These are phyloP conservation scores for Siderastrea siderea DNA, from an alignment of 92 coral and sea anemone species.

Conservation along the genomic window DNA sequence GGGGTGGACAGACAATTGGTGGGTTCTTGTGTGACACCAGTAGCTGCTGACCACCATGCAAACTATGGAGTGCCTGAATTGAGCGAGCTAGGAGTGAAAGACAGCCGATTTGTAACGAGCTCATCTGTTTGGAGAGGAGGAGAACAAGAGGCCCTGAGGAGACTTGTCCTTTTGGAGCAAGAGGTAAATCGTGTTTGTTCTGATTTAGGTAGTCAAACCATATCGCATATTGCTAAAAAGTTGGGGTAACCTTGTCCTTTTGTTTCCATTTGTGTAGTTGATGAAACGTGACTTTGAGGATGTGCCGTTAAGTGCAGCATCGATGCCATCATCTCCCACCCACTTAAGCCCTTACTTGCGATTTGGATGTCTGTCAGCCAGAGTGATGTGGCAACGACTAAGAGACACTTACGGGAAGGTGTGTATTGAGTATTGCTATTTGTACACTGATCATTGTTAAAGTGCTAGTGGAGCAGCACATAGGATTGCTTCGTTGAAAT, in stretches of 20 bases:
- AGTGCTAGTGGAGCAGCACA: no score
- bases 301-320: no score
- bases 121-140: constrained; percentile 75
- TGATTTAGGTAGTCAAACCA: background rate
- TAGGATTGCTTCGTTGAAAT: no score
- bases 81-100: constrained; percentile 74
- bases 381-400: no score
- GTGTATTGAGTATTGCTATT: no score
- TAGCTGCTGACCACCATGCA: constrained; percentile 1
- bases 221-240: background rate
- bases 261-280: background rate
- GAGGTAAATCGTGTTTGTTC: constrained; percentile 36
- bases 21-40: constrained; percentile 50
- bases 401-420: no score
- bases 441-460: no score
- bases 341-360: no score
- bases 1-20: constrained; percentile 48
- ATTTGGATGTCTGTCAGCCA: no score
- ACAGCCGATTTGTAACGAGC: constrained; percentile 30
- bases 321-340: no score
- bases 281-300: no score
- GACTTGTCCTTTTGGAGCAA: constrained; percentile 41
- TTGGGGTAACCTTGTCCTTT: background rate
- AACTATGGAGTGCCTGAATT: constrained; percentile 62
- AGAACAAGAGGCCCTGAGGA: constrained; percentile 71